Conservation (phyloP, 2,888 invertebrate genomes). For the Calliphora vomitoria region DNA sequence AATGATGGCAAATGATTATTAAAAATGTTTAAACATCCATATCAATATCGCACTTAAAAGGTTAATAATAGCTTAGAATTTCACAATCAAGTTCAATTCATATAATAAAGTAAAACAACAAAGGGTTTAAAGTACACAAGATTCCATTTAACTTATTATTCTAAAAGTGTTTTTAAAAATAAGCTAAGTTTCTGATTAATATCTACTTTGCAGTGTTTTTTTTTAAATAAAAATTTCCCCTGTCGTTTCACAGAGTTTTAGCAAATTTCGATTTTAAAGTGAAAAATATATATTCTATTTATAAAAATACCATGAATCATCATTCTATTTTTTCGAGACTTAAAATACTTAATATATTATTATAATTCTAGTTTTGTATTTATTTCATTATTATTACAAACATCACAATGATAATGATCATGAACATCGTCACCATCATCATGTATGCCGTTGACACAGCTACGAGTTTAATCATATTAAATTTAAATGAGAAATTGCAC, state of each 20-base stretch:
- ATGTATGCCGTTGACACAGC: slow-evolving; percentile 39
- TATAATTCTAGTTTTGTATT: slow-evolving; percentile 38
- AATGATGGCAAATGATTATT: too few species aligned
- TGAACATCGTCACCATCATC: not conserved
- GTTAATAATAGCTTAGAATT: not conserved
- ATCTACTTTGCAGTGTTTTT: not conserved
- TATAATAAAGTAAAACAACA: not conserved
- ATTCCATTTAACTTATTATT: slow-evolving; percentile 16
- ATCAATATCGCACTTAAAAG: not conserved
- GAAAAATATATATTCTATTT: not conserved
- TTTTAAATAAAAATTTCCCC: not conserved
- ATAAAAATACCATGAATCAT: slow-evolving; percentile 45
- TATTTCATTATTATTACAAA: slow-evolving; percentile 21
- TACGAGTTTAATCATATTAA: slow-evolving; percentile 46
- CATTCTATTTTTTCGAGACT: slow-evolving; percentile 1
- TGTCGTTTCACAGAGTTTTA: not conserved
- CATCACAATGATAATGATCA: slow-evolving; percentile 5
- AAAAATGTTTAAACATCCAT: not conserved
- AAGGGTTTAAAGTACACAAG: slow-evolving; percentile 1
- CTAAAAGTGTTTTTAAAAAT: not conserved
- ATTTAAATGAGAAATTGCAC: slow-evolving; percentile 56
- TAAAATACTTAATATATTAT: not conserved
- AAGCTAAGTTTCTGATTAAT: slow-evolving; percentile 17
- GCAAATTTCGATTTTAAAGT: not conserved
- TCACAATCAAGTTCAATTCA: not conserved